Evolutionary conservation across 1,140 invertebrate species (phyloP), one percentile per base, ranked within the genome.

Genomic region (Sycophila sp.): DNA sequence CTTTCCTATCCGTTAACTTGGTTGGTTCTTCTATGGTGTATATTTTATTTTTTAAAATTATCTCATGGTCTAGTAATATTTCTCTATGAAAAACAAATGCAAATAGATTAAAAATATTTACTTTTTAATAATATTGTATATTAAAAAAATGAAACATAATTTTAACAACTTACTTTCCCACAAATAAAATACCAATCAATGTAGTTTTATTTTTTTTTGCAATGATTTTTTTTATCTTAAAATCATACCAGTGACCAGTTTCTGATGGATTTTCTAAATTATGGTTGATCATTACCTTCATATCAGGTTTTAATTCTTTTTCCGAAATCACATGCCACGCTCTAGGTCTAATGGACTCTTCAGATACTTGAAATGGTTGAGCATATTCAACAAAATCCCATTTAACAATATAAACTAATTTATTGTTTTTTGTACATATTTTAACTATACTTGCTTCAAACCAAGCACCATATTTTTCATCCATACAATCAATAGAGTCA

Each of bases 171-270:
- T 63, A 63, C 60, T 34, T 63, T 38, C 81, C 80, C 65, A 81
- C 69, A 67, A 80, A 77, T 1, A 87, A 45, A 59, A 75, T 82
- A 32, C 83, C 86, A 47, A 68, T 69, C 2, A 87, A 34, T n/a
- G 76, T 26, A 30, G 68, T 38, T 5, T 65, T 66, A 65, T 26
- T 81, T 68, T 75, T 78, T 32, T 40, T 80, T 36, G 69, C 75
- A 26, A 66, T 62, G 40, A 81, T 69, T 60, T 78, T 78, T 15
- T 83, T 86, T 24, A 91, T 80, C 13, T 84, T 76, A 72, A 87
- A 86, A 58, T 92, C 92, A 84, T 90, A 94, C 94, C 94, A 95
- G 78, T 90, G 89, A 13, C 94, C 94, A 80, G 89, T 87, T 78
- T 89, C 87, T 26, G 88, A 83, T 1, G 91, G 90, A 19, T 91